Conservation (phyloP, 2,888 invertebrate genomes). For the Agrochola macilenta region DNA sequence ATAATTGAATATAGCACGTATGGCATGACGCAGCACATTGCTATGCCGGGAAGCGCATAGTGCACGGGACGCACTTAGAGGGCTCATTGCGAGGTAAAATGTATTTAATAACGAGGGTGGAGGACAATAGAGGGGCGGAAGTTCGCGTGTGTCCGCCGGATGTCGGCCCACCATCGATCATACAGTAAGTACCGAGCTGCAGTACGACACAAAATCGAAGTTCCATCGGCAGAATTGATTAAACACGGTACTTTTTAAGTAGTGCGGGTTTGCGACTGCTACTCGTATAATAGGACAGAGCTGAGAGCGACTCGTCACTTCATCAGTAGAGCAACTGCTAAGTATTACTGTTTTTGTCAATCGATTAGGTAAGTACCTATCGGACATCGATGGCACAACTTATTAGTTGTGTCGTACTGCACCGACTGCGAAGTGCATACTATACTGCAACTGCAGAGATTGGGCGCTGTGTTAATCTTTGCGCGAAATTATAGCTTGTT, state of each 20-base stretch:
- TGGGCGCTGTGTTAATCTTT: neutral
- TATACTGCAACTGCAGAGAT: neutral
- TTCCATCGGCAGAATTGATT: neutral
- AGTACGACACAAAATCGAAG: neutral
- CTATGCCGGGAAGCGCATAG: conserved; percentile 65
- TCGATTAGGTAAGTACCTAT: neutral
- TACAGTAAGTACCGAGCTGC: conserved; percentile 51
- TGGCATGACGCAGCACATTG: conserved; percentile 62
- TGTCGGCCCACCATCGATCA: conserved; percentile 80
- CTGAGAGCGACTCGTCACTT: neutral
- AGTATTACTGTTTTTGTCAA: neutral
- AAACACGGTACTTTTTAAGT: neutral
- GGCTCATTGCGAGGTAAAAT: conserved; percentile 74
- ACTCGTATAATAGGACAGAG: neutral
- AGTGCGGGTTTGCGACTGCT: too few species aligned
- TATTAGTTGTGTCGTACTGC: neutral
- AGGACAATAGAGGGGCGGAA: conserved; percentile 85
- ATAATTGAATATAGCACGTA: conserved; percentile 16
- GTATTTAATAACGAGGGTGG: conserved; percentile 73
- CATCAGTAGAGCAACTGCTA: neutral
- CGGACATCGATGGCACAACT: neutral
- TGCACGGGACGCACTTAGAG: conserved; percentile 68
- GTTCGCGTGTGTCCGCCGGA: conserved; percentile 85
- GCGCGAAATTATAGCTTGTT: neutral
- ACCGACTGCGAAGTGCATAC: conserved; percentile 35